A percentile compares a stretch with the other conserved stretches of the same genome.
phyloP scores from a whole-genome alignment of 2,113 vertebrate species.

The Casuarius casuarius region DNA sequence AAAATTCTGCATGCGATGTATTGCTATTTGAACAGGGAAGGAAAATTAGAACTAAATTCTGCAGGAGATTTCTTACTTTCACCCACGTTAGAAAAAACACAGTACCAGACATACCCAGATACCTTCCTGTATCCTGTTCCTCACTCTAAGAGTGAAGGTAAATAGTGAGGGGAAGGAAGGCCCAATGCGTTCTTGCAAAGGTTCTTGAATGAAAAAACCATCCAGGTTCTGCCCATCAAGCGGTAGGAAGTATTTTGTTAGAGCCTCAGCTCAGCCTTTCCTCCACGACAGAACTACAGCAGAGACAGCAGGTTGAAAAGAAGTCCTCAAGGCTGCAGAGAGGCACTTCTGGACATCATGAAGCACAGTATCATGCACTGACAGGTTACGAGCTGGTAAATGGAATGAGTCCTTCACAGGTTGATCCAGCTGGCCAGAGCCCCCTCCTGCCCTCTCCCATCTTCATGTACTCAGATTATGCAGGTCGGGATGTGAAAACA shows the following conservation, averaged over 20 bases:
- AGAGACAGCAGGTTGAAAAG: not conserved
- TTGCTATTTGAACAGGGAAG: not conserved
- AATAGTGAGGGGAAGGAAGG: not conserved
- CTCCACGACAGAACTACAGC: not conserved
- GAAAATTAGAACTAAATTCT: not conserved
- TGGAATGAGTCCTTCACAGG: not conserved
- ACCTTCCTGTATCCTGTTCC: not conserved
- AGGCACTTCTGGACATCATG: not conserved
- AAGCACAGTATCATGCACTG: fast-evolving
- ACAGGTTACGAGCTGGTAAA: not conserved
- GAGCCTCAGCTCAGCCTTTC: not conserved
- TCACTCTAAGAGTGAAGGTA: not conserved
- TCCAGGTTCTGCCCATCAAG: not conserved
- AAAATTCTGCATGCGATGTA: not conserved
- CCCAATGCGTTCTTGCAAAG: not conserved
- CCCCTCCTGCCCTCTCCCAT: not conserved
- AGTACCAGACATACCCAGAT: not conserved
- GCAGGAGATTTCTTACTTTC: not conserved
- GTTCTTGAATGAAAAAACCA: not conserved
- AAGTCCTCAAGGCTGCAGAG: not conserved
- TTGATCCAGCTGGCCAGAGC: not conserved
- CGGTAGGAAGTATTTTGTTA: not conserved
- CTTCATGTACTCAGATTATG: not conserved
- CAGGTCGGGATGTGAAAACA: not conserved
- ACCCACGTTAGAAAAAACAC: not conserved